Percentiles rank a stretch among this genome's conserved stretches.
Conservation (phyloP, 2,113 vertebrate genomes). For the Otis tarda region DNA sequence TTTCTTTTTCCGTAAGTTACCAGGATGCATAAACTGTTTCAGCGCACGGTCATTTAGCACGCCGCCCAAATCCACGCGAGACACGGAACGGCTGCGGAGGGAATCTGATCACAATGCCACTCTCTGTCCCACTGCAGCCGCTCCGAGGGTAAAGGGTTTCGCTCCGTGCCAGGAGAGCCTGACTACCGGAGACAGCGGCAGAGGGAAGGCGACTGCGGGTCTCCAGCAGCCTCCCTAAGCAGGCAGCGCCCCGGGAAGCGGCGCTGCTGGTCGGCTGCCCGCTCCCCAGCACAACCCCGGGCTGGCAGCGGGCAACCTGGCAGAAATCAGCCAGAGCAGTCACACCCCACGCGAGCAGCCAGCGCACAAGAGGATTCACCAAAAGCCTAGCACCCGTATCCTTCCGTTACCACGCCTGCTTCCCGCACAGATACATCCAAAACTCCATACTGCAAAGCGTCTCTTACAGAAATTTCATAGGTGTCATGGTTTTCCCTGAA, state of each 20-base stretch:
- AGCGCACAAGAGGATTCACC: fast-evolving
- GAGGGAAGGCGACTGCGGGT: background rate
- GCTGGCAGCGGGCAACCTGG: background rate
- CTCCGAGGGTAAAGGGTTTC: background rate
- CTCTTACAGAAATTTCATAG: background rate
- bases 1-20: background rate
- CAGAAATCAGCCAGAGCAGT: background rate
- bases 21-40: background rate
- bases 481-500: background rate
- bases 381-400: background rate
- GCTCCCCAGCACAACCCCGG: background rate
- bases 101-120: background rate
- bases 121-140: background rate
- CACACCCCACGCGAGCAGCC: fast-evolving
- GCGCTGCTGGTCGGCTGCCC: background rate
- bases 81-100: background rate
- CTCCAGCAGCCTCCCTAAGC: background rate
- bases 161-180: background rate
- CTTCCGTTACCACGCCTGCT: background rate
- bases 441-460: fast-evolving
- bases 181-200: background rate
- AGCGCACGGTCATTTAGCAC: fast-evolving
- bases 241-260: background rate
- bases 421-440: fast-evolving
- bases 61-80: background rate